Evolutionary conservation across 2,113 vertebrate genomes (phyloP), one percentile per base, ranked within the genome.

Genomic region (Neodontobutis hainanensis): DNA sequence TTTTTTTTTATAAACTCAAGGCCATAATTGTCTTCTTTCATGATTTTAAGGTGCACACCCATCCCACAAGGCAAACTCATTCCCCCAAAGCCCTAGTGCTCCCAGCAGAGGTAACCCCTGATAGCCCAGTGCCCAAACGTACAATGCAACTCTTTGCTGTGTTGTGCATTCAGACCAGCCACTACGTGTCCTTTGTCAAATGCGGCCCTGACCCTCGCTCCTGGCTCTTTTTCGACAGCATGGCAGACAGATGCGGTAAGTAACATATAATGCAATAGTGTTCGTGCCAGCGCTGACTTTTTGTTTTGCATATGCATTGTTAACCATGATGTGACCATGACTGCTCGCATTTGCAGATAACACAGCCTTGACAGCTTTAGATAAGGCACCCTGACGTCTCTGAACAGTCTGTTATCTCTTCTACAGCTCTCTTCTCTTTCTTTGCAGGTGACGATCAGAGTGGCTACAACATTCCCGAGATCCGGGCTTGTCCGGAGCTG

Each of bases 181-280:
- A 94, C 80, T 94, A 93, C 6, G 92, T 94, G 62, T 92, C 92
- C 43, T 94, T 94, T 61, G 91, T 94, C 11, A 94, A 93, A 80
- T 94, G 88, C 0, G 89, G 92, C 35, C 52, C 89, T 1, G 78
- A 83, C 11, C 65, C 84, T 27, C 70, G 73, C 16, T 92, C 93
- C 35, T 94, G 94, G 94, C 76, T 94, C 27, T 94, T 94, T 77
- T 94, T 94, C 56, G 93, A 94, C 82, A 92, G 93, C 87, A 94
- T 94, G 93, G 93, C 94, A 27, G 92, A 94, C 80, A 83, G 89
- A 87, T 86, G 76, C 4, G 89, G 93, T 94, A 79, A 84, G 88
- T 0, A 14, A 53, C 1, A 51, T n/a, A 2, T 6, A 4, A 12
- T 45, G 34, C 50, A 5, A 48, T 36, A 7, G 40, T 74, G 50